Conservation (phyloP, 2,888 invertebrate genomes). For the Trachelus stipa region DNA sequence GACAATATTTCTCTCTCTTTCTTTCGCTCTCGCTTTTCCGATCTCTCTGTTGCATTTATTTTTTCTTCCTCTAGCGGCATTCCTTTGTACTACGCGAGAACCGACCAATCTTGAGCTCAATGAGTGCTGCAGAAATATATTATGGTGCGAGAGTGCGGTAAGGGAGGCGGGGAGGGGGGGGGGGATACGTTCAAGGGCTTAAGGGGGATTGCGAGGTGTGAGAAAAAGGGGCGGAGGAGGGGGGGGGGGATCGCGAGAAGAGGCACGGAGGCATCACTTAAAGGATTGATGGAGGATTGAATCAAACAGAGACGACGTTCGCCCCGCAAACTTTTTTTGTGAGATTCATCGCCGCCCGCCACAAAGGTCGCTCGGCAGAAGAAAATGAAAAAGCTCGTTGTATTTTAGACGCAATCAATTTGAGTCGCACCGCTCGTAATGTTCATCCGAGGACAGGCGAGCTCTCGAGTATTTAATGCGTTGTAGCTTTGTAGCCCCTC, state of each 20-base stretch:
- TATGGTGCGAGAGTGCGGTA: no score
- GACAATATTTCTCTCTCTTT: neutral
- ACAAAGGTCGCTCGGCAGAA: conserved; percentile 38
- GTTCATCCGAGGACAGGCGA: conserved; percentile 46
- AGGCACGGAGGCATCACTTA: neutral
- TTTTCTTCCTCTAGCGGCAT: neutral
- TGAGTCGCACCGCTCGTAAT: conserved; percentile 37
- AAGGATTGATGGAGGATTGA: neutral
- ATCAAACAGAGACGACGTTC: neutral
- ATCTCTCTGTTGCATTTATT: neutral
- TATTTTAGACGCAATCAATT: conserved; percentile 56
- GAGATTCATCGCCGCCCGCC: conserved; percentile 32
- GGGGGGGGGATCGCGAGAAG: neutral
- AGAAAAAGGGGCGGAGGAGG: neutral
- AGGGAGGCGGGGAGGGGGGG: no score
- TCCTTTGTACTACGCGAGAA: neutral
- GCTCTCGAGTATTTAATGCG: conserved; percentile 61
- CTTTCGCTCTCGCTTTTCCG: neutral
- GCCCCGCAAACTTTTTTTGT: conserved; percentile 20
- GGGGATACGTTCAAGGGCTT: no score
- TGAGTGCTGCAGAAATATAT: no score
- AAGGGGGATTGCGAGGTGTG: neutral
- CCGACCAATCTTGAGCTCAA: no score
- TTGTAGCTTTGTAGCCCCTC: conserved; percentile 55
- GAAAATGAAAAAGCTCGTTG: conserved; percentile 43